phyloP scores from a whole-genome alignment of 2,113 vertebrate genomes.

The Plotosus lineatus region DNA sequence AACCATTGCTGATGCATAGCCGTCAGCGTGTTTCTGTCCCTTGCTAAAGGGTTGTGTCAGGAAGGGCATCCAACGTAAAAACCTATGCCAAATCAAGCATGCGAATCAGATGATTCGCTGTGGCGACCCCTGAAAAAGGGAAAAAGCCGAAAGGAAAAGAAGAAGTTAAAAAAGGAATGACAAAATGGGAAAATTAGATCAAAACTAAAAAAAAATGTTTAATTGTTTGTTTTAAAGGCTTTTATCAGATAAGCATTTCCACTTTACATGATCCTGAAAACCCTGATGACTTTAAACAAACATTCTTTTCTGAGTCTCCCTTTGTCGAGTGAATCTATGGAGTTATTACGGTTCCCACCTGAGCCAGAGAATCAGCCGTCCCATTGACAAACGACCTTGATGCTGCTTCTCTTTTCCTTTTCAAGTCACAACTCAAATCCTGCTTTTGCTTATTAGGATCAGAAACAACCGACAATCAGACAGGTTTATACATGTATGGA shows the following conservation, averaged over 20 bases:
- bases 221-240: neutral
- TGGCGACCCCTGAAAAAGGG: too few species aligned
- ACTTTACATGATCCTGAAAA: neutral
- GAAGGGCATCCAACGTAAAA: too few species aligned
- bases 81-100: too few species aligned
- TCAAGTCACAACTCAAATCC: neutral
- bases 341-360: neutral
- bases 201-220: too few species aligned
- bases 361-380: neutral
- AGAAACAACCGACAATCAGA: neutral
- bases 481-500: neutral
- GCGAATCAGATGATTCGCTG: too few species aligned
- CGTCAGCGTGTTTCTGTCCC: too few species aligned
- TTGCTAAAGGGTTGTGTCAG: too few species aligned
- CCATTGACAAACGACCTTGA: neutral
- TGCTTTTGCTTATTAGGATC: neutral
- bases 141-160: too few species aligned
- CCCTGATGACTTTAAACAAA: neutral
- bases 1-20: too few species aligned
- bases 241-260: neutral
- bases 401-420: slow-evolving; percentile 18
- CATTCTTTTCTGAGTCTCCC: neutral
- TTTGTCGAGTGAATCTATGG: neutral
- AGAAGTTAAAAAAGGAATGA: too few species aligned
- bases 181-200: too few species aligned